phyloP scores from a whole-genome alignment of 2,113 vertebrate species.

The Dipodomys spectabilis region DNA sequence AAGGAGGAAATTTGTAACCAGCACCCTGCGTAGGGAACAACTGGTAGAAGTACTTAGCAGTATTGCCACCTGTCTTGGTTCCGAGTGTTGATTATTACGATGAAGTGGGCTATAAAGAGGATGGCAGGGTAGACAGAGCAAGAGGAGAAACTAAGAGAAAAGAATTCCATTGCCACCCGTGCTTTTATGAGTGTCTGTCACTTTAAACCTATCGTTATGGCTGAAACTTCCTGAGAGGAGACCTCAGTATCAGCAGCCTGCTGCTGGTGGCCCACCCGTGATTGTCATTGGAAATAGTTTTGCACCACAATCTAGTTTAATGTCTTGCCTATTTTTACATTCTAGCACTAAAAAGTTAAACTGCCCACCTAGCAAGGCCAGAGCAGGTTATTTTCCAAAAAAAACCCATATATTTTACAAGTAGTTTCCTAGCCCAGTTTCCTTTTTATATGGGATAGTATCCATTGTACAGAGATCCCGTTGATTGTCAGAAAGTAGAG shows the following conservation, averaged over 20 bases:
- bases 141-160: slow-evolving; percentile 45
- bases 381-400: slow-evolving; percentile 71
- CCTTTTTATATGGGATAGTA: slow-evolving; percentile 72
- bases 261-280: slow-evolving; percentile 76
- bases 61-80: background rate
- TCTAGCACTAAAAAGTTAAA: slow-evolving; percentile 75
- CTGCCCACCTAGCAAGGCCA: slow-evolving; percentile 70
- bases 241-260: slow-evolving; percentile 58
- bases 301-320: slow-evolving; percentile 82
- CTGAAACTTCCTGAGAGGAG: slow-evolving; percentile 73
- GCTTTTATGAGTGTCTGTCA: slow-evolving; percentile 68
- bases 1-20: background rate
- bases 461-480: slow-evolving; percentile 51
- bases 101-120: slow-evolving; percentile 61
- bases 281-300: slow-evolving; percentile 75
- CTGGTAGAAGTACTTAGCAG: background rate
- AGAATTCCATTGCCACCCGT: slow-evolving; percentile 68
- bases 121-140: background rate
- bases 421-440: too few species aligned
- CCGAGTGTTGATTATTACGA: background rate
- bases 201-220: slow-evolving; percentile 80
- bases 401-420: slow-evolving; percentile 79
- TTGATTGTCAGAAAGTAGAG: slow-evolving; percentile 63
- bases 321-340: slow-evolving; percentile 83
- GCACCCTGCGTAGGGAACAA: background rate